Base-by-base conservation (phyloP, 2,888 invertebrate genomes). In the Dolichomitus sp. region DNA sequence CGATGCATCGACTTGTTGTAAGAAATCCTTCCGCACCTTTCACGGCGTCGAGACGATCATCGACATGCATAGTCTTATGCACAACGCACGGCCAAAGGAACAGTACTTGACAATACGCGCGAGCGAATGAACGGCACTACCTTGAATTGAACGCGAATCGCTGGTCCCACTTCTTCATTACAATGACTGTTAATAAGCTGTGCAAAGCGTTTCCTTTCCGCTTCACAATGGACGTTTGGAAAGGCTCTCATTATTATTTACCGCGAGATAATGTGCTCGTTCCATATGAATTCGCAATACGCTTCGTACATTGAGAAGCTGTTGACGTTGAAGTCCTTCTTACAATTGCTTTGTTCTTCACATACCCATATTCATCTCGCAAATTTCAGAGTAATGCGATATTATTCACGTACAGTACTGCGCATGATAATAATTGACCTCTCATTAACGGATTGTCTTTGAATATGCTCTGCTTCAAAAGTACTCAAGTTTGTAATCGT, bases 141-240 rank as follows among this genome's bases (percentile, higher is more conserved):
- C 19, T 37, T 48, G 66, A 19, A 79, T 80, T 66, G 72, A 77
- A 72, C 65, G 19, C 42, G 63, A 57, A 59, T 66, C 57, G 66
- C 59, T 59, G 45, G 54, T 42, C 65, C 70, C 68, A 61, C 72
- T 72, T n/a, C 57, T 45, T 76, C 63, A 76, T 76, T 77, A 76
- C 69, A 54, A 69, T 72, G 84, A 84, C 74, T 76, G 68, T 80
- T 80, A 79, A 82, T 84, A 63, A 72, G 70, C 74, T 50, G 52
- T 40, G 68, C 42, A 23, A 72, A 80, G 57, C 59, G 42, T 76
- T 72, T 66, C n/a, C 61, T 19, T 19, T 45, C 52, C 45, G 68
- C 61, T 68, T 72, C 37, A 81, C 78, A 81, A 77, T 77, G 68
- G 40, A 59, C 42, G 50, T 23, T 54, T 40, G 63, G 54, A 77